Evolutionary conservation across 2,888 invertebrate genomes (phyloP).

Genomic region (Dermolepida albohirtum): DNA sequence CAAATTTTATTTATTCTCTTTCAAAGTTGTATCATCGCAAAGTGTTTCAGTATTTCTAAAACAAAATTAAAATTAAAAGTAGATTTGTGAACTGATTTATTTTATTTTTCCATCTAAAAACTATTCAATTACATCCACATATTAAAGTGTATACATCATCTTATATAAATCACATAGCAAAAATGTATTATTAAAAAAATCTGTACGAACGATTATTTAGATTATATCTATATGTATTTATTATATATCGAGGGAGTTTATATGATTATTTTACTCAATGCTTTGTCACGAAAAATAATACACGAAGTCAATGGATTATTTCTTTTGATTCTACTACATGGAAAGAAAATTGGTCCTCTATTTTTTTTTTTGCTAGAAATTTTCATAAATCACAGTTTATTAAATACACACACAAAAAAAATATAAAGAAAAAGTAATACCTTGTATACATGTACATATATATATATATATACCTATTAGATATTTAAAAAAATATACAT

Average conservation of each 20-base stretch:
- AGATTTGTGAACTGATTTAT: conserved; percentile 2
- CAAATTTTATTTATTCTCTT: too few relatives aligned
- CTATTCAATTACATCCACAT: conserved; percentile 36
- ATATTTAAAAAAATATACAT: conserved; percentile 18
- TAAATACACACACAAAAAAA: conserved; percentile 21
- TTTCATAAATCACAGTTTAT: conserved; percentile 30
- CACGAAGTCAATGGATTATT: not conserved
- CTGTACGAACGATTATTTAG: conserved; percentile 24
- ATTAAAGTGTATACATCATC: conserved; percentile 21
- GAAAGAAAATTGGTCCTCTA: conserved; percentile 27
- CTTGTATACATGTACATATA: conserved; percentile 7
- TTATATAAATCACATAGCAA: conserved; percentile 37
- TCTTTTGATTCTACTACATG: conserved; percentile 8
- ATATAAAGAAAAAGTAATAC: conserved; percentile 14
- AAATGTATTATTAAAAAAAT: conserved; percentile 35
- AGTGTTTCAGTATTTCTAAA: too few relatives aligned
- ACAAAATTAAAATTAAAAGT: not conserved
- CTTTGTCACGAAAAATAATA: conserved; percentile 10
- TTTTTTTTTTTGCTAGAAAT: conserved; percentile 9
- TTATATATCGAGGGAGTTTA: too few relatives aligned
- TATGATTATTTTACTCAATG: not conserved
- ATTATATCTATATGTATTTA: too few relatives aligned
- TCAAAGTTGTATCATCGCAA: too few relatives aligned
- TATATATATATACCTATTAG: not conserved
- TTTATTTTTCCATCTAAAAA: conserved; percentile 32